phyloP scores from a whole-genome alignment of 2,888 invertebrate genomes.

The Rhodophaea formosa region DNA sequence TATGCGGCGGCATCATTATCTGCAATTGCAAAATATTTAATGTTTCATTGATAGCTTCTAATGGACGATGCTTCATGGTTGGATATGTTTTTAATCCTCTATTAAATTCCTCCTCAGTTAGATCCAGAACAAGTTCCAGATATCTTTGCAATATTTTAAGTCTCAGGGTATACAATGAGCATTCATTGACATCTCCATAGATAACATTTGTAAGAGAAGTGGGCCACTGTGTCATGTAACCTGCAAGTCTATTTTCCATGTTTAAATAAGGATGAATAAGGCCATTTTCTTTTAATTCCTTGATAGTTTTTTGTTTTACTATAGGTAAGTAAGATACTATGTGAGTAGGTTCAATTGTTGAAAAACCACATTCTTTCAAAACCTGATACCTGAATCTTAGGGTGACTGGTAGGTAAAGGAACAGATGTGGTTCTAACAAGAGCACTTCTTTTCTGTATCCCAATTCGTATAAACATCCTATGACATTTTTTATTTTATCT shows the following conservation, averaged over 20 bases:
- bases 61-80: slow-evolving; percentile 69
- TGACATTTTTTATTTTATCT: slow-evolving; percentile 41
- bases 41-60: slow-evolving; percentile 62
- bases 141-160: slow-evolving; percentile 71
- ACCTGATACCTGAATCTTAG: slow-evolving; percentile 60
- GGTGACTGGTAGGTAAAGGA: slow-evolving; percentile 60
- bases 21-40: slow-evolving; percentile 57
- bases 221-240: slow-evolving; percentile 72
- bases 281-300: slow-evolving; percentile 50
- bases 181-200: slow-evolving; percentile 52
- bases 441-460: slow-evolving; percentile 51
- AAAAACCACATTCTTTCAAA: slow-evolving; percentile 67
- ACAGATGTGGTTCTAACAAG: slow-evolving; percentile 55
- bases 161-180: slow-evolving; percentile 53
- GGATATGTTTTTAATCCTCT: slow-evolving; percentile 67
- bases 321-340: slow-evolving; percentile 54
- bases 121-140: slow-evolving; percentile 63
- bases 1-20: slow-evolving; percentile 57
- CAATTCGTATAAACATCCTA: slow-evolving; percentile 49
- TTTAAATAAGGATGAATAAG: slow-evolving; percentile 49
- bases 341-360: slow-evolving; percentile 40
- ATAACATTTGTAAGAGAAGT: slow-evolving; percentile 68
- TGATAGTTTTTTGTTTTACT: slow-evolving; percentile 56
- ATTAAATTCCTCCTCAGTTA: slow-evolving; percentile 59
- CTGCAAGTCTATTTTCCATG: slow-evolving; percentile 66